Conservation (phyloP, 2,888 invertebrate genomes). For the Macrosoma leucophasiata region DNA sequence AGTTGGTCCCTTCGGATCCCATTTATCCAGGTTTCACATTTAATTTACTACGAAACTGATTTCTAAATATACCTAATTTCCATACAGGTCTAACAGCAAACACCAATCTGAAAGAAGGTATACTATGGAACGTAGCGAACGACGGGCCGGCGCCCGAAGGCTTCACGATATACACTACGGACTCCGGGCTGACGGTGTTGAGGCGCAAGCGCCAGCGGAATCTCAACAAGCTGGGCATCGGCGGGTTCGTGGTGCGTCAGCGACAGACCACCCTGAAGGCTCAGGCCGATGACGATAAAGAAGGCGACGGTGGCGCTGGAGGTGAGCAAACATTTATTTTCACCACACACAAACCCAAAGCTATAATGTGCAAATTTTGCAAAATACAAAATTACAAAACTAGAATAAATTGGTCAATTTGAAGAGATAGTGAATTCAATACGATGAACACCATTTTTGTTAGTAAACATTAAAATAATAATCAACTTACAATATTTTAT, state of each 20-base stretch:
- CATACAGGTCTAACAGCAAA: conserved; percentile 35
- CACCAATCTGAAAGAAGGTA: conserved; percentile 84
- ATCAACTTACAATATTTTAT: too few species aligned
- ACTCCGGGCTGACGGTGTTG: conserved; percentile 86
- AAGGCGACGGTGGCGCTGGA: conserved; percentile 53
- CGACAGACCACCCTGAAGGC: conserved; percentile 65
- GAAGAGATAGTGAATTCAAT: too few species aligned
- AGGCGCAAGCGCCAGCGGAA: conserved; percentile 91
- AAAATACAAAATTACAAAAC: too few species aligned
- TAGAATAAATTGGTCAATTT: too few species aligned
- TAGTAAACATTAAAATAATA: too few species aligned
- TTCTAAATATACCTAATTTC: background rate
- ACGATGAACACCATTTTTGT: too few species aligned
- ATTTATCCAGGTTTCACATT: too few species aligned
- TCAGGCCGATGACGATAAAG: conserved; percentile 53
- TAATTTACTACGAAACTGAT: too few species aligned
- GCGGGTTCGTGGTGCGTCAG: conserved; percentile 90
- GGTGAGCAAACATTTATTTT: conserved; percentile 20
- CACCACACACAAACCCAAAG: too few species aligned
- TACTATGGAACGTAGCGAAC: conserved; percentile 84
- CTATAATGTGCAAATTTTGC: too few species aligned
- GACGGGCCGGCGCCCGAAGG: conserved; percentile 90
- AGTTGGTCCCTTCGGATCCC: too few species aligned
- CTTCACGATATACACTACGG: conserved; percentile 86
- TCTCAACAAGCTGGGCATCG: conserved; percentile 90